Base-by-base conservation (phyloP, 2,888 invertebrate genomes). In the Frankliniella fusca region DNA sequence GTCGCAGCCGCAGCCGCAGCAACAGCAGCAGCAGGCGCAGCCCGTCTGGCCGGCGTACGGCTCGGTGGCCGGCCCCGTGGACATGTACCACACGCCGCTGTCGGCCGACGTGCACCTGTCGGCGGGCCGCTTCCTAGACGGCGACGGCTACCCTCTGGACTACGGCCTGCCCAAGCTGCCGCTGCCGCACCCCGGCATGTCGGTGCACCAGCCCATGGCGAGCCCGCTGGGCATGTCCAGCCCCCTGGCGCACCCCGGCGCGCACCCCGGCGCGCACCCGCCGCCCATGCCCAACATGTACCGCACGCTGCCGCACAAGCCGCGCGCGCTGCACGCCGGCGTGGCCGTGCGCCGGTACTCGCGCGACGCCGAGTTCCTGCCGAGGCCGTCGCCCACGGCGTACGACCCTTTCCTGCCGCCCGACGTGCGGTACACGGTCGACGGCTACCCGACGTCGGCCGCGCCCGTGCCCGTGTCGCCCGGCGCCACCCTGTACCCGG, bases 61-160 rank as follows among this genome's bases (percentile, higher is more conserved):
- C 89, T 89, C 81, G 90, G 90, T 85, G 91, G 90, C 84, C 86
- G 89, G 83, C 89, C 89, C 85, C 87, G 88, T 88, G 85, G 90
- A 89, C 83, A 89, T 91, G 87, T 91, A 92, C 85, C 92, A 84
- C 28, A 85, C 83, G 20, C 92, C 93, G 85, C 84, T 85, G 80
- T 92, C 93, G 15, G 93, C 93, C 10, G 93, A 94, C 86, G 93
- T 94, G 18, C 94, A 93, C 86, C 89, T 94, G 81, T 93, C 93
- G 87, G 93, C 94, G 0, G 92, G 93, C 27, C 88, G 88, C 81
- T 93, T 94, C 87, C 89, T 94, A 85, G 93, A 94, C 85, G 92
- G 92, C 84, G 95, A 95, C 84, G 94, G 93, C n/a, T 93, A 93
- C 86, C 95, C 95, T 11, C 90, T 94, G 83, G 94, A 94, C 87